Evolutionary conservation across 2,888 invertebrate species (phyloP), one percentile per base, ranked within the genome.

Genomic region (Micropterix aruncella): DNA sequence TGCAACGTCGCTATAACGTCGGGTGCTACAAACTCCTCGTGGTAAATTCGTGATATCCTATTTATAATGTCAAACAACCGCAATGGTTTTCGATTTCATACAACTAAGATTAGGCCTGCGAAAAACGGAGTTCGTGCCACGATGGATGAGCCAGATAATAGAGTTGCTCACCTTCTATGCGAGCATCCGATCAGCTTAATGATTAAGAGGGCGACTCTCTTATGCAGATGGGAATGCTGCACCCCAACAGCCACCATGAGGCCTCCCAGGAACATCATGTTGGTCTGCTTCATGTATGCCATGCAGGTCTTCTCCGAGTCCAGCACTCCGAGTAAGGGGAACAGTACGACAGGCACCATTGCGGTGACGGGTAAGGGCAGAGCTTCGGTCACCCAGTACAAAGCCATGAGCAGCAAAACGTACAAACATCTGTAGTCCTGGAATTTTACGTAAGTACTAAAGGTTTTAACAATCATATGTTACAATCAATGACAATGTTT

Each of bases 181-280:
- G 76, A 75, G 61, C 75, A 75, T 47, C 77, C 77, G 43, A 77
- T 72, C 44, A 74, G 61, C 53, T 76, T 73, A 47, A 88, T 78
- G 16, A 83, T 80, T 51, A 80, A 69, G 37, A 89, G 62, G 0
- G 88, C 86, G 1, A 87, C 75, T 48, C 88, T 68, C 57, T 83
- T 79, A 58, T 88, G 87, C 3, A 88, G 66, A 55, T 86, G 83
- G 57, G 83, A 83, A 58, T 81, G 77, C 59, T 88, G 87, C 12
- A 88, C 79, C 1, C 82, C 83, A 7, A 85, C 76, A 7, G 88
- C 88, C 42, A 88, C 80, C 52, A 87, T 77, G 46, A 88, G 70
- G 40, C 87, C 86, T 12, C 85, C 87, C 54, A 81, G 70, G 56
- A 82, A 80, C 80, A 81, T 80, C 65, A 81, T 77, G 54, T 79